Evolutionary conservation across 2,888 invertebrate genomes (phyloP), one percentile per base, ranked within the genome.

Genomic region (Oscheius sp.): DNA sequence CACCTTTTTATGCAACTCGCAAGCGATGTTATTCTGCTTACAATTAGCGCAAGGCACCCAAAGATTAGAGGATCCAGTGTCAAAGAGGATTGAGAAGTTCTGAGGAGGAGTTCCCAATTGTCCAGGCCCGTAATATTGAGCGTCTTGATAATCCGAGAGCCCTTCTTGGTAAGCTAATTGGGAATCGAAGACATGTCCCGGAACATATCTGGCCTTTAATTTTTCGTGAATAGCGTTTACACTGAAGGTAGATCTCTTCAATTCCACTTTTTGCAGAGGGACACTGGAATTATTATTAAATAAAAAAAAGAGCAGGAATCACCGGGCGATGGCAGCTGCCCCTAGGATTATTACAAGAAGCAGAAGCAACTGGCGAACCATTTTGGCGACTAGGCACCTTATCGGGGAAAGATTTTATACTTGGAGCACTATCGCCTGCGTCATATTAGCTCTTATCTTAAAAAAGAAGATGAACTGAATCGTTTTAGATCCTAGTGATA

Each of bases 41-140:
- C 98, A 98, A 89, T 96, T 93, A 58, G 72, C 59, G 25, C 97
- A 97, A 5, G 99, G 98, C 74, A 99, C 93, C 99, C 99, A 99
- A 74, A 99, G 92, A 90, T 99, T 99, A 59, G 97, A 96, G 3
- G 97, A 98, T 79, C 99, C 99, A 0, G 98, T 99, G 90, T 99
- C 99, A 91, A 99, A 99, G 41, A 83, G 75, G 66, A 79, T 97
- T 43, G 89, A 89, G 87, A 91, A 91, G 25, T 82, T 80, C 84
- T 91, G 91, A 35, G 88, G 84, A 13, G 91, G 91, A 5, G 90
- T 90, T 73, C 91, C 91, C 59, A 91, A 90, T 12, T 85, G 78
- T 69, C 91, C 90, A 52, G 83, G 87, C 52, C 91, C 91, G 86
- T 89, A 91, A 84, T 91, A 91, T 83, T 91, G 91, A 18, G 91